Base-by-base conservation (phyloP, 2,797 vertebrate species). In the Novumbra hubbsi region DNA sequence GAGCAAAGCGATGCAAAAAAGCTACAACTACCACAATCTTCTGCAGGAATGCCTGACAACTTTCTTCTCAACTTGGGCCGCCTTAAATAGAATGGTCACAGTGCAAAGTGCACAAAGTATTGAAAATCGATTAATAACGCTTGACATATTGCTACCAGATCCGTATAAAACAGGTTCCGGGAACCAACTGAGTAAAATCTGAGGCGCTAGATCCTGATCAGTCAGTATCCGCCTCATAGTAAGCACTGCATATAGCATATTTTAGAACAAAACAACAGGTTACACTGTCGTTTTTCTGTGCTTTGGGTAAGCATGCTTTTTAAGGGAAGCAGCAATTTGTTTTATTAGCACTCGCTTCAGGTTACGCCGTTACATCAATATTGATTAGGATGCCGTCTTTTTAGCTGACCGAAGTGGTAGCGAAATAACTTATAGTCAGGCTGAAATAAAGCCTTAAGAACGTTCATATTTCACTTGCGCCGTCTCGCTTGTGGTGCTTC, bases 241-340 rank as follows among this genome's bases (percentile, higher is more conserved):
- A 38, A 38, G 34, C 34, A 38, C 4, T 7, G 41, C 9, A 1
- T 45, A 45, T 45, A 4, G 41, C 11, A 45, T 3, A 52, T 74
- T 69, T 60, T 17, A 68, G 28, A 45, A 19, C n/a, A 16, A 34
- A 17, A 77, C 34, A 38, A 79, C 85, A 88, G 84, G 78, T 85
- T 81, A 49, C 74, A 15, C 52, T 67, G 45, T 52, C 57, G 62
- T 15, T 74, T 77, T 14, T 66, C 7, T 73, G 28, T 77, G 30
- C 70, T 11, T 60, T n/a, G 34, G 27, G 15, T 67, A n/a, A 34
- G n/a, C 3, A 67, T 4, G 9, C 19, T n/a, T 12, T 34, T 38
- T 3, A 15, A 41, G 19, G 12, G 8, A 67, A 38, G 34, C 19
- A 21, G 55, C 30, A n/a, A 67, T 19, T 41, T 45, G 19, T 41